Base-by-base conservation (phyloP, 35 echinoderm and acorn worm genomes). In the Ptychodera flava region DNA sequence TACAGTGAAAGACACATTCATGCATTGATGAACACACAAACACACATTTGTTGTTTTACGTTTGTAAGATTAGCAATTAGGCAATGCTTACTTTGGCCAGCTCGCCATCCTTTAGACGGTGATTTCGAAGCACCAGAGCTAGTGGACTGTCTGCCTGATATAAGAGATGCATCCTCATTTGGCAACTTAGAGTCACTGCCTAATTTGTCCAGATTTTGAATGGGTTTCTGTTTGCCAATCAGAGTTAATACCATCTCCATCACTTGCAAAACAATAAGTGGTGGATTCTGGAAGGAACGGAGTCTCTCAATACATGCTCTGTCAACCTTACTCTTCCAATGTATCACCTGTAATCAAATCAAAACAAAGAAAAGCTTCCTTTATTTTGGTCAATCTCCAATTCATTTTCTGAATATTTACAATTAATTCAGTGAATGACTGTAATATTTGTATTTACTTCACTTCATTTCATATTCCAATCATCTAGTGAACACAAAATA, bases 231-330 rank as follows among this genome's bases (percentile, higher is more conserved):
- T 83, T 99, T 94, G 0, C 94, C 94, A 0, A 99, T 85, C 34
- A 99, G 79, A 1, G 96, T 90, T 93, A 99, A 94, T 12, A 94
- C 88, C 96, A 99, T 99, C 88, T 99, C 96, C 96, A 99, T 92
- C 28, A 99, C 92, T 81, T 99, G 96, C 2, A 94, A 90, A 2
- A 99, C 96, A 34, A 99, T 99, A 32, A 85, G 90, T 28, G 96
- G 90, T 16, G 96, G 96, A 36, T 99, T 94, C 81, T 94, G 90
- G 81, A 89, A 99, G 22, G 96, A 99, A 12, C 86, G 77, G 45
- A 99, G 38, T 28, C 88, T 88, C 88, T 99, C 96, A 32, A 99
- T 94, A 79, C 96, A 94, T 31, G 96, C 82, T 16, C 96, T 87
- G 82, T 99, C 96, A 0, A 99, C 96, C 36, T 93, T 93, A 81